A percentile compares a stretch with the other conserved stretches of the same genome.
phyloP scores from a whole-genome alignment of 2,888 invertebrate genomes.

The Eupithecia exiguata region DNA sequence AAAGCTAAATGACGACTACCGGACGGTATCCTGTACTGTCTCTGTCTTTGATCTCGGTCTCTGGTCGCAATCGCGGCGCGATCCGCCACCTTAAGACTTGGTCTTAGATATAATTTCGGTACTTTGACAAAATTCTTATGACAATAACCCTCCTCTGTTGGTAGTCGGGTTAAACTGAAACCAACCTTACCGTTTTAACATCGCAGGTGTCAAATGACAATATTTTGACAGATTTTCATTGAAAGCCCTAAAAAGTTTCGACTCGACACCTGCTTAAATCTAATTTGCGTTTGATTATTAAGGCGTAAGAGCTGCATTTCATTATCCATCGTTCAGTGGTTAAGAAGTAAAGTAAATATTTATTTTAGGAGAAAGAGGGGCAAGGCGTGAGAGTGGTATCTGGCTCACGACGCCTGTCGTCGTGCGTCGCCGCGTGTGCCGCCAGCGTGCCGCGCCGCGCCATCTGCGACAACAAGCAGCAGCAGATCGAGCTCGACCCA shows the following conservation, averaged over 20 bases:
- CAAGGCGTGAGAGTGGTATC: slow-evolving; percentile 62
- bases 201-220: neutral
- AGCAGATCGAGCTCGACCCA: slow-evolving; percentile 85
- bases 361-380: slow-evolving; percentile 48
- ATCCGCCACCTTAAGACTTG: too few relatives aligned
- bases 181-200: neutral
- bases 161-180: too few relatives aligned
- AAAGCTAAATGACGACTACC: too few relatives aligned
- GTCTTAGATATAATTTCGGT: neutral
- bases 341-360: slow-evolving; percentile 2
- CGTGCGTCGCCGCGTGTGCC: slow-evolving; percentile 85
- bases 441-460: slow-evolving; percentile 81
- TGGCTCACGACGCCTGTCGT: slow-evolving; percentile 64
- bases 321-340: neutral
- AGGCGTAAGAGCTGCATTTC: too few relatives aligned
- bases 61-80: too few relatives aligned
- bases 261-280: neutral
- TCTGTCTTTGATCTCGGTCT: too few relatives aligned
- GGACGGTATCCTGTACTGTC: too few relatives aligned
- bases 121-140: too few relatives aligned
- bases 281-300: too few relatives aligned
- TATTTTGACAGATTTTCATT: neutral
- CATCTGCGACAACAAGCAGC: slow-evolving; percentile 85
- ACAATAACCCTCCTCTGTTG: too few relatives aligned
- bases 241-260: neutral